Base-by-base conservation (phyloP, 2,113 vertebrate genomes). In the Danio rerio region DNA sequence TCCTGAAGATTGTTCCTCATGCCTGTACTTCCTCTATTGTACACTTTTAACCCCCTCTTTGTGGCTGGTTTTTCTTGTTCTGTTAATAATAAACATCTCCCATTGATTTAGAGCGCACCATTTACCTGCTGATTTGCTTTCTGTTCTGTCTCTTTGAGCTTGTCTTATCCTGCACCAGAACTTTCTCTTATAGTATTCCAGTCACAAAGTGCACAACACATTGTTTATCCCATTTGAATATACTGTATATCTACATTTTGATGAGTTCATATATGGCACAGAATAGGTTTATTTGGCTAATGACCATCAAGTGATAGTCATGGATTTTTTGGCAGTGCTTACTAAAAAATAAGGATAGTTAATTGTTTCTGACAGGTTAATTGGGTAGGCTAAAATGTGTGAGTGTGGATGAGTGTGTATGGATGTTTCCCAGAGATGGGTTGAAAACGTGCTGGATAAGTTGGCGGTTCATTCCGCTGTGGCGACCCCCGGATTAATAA, bases 1-100 rank as follows among this genome's bases (percentile, higher is more conserved):
- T 77, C 68, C 59, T 40, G 56, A 6, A 15, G 45, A 78, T 63
- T 77, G 45, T 31, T 63, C 20, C 45, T 50, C 55, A 0, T 74
- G 31, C 20, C 10, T 18, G 31, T 58, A 18, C 18, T 62, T 58
- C 15, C 55, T 1, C 10, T 1, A 40, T 62, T 80, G 66, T 42
- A 55, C 81, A 47, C 16, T 70, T 69, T 84, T 74, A 6, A n/a
- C 55, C 83, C 81, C 43, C n/a, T 59, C 70, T 20, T 76, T 75
- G 66, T 31, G 31, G 84, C 90, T 87, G 74, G 85, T 88, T 89
- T 55, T 82, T 90, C 90, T 88, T 86, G 89, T 92, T 92, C 69
- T 77, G 59, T 69, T 12, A 80, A 68, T 82, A 16, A 78, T 50
- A 9, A 78, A 65, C 70, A 55, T 50, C 69, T 80, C 56, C 62